Percentiles rank a stretch among this genome's conserved stretches.
phyloP scores from a whole-genome alignment of 2,888 invertebrate species.

The Ferdinandea cuprea region DNA sequence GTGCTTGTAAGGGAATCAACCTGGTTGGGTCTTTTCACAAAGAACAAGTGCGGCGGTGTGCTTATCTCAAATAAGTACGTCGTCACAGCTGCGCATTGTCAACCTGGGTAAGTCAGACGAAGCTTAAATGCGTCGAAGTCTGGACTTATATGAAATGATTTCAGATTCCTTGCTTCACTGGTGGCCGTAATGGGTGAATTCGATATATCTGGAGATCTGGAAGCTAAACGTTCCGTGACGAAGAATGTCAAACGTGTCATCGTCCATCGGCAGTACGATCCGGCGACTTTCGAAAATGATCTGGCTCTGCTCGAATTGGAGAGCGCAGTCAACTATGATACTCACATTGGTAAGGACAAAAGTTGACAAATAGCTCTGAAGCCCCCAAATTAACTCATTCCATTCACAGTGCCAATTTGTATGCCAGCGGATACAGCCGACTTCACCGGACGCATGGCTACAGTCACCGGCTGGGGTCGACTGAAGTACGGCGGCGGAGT shows the following conservation, averaged over 20 bases:
- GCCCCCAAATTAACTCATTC: no score
- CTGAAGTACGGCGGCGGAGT: slow-evolving; percentile 95
- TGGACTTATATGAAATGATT: slow-evolving; percentile 3
- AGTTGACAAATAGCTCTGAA: no score
- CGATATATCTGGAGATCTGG: slow-evolving; percentile 93
- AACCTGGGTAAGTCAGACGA: slow-evolving; percentile 88
- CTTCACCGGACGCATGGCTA: slow-evolving; percentile 93
- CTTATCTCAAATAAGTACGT: slow-evolving; percentile 94
- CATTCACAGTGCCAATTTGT: slow-evolving; percentile 93
- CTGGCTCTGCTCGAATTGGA: slow-evolving; percentile 94
- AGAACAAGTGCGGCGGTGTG: slow-evolving; percentile 97
- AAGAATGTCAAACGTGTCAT: slow-evolving; percentile 94
- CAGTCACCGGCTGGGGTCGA: slow-evolving; percentile 96
- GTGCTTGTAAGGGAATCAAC: slow-evolving; percentile 95
- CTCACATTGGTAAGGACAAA: slow-evolving; percentile 89
- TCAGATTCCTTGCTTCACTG: slow-evolving; percentile 91
- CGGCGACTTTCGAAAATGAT: slow-evolving; percentile 96
- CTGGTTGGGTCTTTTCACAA: slow-evolving; percentile 96
- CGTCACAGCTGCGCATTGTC: slow-evolving; percentile 97
- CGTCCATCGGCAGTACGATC: slow-evolving; percentile 94
- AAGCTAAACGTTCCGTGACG: slow-evolving; percentile 89
- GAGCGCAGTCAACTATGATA: slow-evolving; percentile 91
- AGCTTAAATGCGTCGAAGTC: not conserved
- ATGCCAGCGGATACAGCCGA: slow-evolving; percentile 91
- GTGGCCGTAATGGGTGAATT: slow-evolving; percentile 96